Conservation (phyloP, 2,888 invertebrate genomes). For the Ichneumoninae sp. region DNA sequence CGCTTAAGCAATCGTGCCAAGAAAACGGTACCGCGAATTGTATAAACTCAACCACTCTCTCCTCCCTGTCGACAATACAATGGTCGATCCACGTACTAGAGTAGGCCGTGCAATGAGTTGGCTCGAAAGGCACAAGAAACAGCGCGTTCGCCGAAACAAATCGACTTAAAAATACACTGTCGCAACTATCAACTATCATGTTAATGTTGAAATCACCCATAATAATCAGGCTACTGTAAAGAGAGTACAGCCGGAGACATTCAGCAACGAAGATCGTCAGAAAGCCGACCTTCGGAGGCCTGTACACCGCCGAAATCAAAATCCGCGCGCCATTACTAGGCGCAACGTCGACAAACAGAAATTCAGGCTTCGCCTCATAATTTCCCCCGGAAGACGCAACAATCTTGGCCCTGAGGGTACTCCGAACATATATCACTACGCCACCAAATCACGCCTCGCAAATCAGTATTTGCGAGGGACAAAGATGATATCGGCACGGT, state of each 20-base stretch:
- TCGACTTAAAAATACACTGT: background rate
- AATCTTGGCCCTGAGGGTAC: background rate
- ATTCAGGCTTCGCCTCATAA: background rate
- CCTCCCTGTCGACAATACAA: background rate
- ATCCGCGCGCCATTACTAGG: background rate
- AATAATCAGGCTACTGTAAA: background rate
- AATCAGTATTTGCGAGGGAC: too few species aligned
- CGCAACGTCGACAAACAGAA: background rate
- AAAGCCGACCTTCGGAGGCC: background rate
- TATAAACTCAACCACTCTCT: background rate
- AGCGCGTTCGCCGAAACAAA: background rate
- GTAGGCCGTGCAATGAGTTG: background rate
- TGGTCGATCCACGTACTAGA: background rate
- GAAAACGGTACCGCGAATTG: background rate
- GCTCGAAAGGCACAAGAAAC: background rate
- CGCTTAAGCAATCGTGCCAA: background rate
- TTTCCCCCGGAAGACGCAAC: background rate
- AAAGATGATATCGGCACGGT: too few species aligned
- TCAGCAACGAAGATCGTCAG: background rate
- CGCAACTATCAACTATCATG: background rate
- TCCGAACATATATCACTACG: background rate
- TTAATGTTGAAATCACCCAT: background rate
- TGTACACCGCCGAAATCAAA: background rate
- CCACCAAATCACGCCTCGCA: background rate
- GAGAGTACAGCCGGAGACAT: background rate